Evolutionary conservation across 35 echinoderm and acorn worm species (phyloP), one percentile per base, ranked within the genome.

Genomic region (Stichopus chloronotus): DNA sequence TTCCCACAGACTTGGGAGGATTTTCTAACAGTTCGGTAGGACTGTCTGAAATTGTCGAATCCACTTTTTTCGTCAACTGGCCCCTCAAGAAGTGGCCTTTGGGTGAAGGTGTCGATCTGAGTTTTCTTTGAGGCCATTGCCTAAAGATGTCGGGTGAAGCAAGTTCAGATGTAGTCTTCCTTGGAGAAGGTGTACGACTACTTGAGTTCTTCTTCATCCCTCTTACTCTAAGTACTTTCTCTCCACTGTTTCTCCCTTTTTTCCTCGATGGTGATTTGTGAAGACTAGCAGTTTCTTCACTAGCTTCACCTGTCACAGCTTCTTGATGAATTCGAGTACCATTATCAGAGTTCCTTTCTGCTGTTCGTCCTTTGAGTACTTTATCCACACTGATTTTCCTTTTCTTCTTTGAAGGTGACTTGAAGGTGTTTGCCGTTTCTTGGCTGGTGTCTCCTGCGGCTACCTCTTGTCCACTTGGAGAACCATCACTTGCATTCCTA

Each of bases 51-150:
- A 53, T 57, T 53, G 23, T 54, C 5, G 20, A 54, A 59, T 55
- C 59, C 9, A 61, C 5, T 65, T 55, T 63, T 61, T 89, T 89
- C 4, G 82, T 4, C 61, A 63, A 52, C 59, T 65, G 65, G 5
- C 57, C 87, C 52, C 87, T 89, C 14, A 83, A 9, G 24, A 89
- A 89, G 52, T 24, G 16, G 52, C 87, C 52, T 5, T 89, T 89
- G 30, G 87, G 87, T 19, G 87, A 89, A 72, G 87, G 87, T 43
- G 87, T 89, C 6, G 87, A 71, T 55, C 87, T 59, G 9, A 89
- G 87, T 30, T 89, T 89, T 24, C 87, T 89, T 63, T 43, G 17
- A 9, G 87, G 87, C 87, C 87, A 89, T 16, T 89, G 87, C 57
- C 71, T 65, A 59, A 89, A 89, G 17, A 89, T 89, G 9, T 89